Base-by-base conservation (phyloP, 2,113 vertebrate species). In the Carettochelys insculpta region DNA sequence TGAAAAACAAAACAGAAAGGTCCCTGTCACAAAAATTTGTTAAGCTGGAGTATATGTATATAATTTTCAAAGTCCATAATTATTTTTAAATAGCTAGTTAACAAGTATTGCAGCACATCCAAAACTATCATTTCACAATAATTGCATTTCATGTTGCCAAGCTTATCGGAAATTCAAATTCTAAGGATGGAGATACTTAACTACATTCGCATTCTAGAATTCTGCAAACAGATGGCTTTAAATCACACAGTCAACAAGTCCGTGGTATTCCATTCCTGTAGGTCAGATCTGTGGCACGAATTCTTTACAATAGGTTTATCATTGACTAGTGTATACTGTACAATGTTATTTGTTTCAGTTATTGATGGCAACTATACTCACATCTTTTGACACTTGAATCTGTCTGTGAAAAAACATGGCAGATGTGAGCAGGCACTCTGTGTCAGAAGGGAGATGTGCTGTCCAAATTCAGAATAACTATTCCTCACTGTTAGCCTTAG, bases 51-150 rank as follows among this genome's bases (percentile, higher is more conserved):
- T 2, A 86, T 85, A 24, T 47, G 54, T 6, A 52, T 81, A 77
- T 34, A 85, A 80, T 90, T 81, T 56, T 90, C 56, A 81, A 91
- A 71, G 11, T 68, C 52, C 38, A 4, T 16, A 79, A 81, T 87
- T 90, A 43, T 31, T 94, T 90, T 71, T 8, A 56, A 89, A 75
- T 81, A 71, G 83, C 53, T 83, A 89, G 27, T 91, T 91, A 83
- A 65, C n/a, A n/a, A n/a, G 12, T 83, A 80, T 87, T 43, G 16
- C 41, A 34, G 1, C 45, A 12, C 22, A 41, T 50, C 10, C 9
- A 80, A 94, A 85, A 48, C 47, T 34, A 47, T 77, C 6, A 51
- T 77, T 89, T 80, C 17, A 41, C 93, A 83, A 79, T 51, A 86
- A 47, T 3, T 87, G 17, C 31, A 68, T 78, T 54, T 43, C 82